These are phyloP conservation scores for Capitella teleta DNA, from an alignment of 1,140 invertebrate species.

Conservation along the genomic window DNA sequence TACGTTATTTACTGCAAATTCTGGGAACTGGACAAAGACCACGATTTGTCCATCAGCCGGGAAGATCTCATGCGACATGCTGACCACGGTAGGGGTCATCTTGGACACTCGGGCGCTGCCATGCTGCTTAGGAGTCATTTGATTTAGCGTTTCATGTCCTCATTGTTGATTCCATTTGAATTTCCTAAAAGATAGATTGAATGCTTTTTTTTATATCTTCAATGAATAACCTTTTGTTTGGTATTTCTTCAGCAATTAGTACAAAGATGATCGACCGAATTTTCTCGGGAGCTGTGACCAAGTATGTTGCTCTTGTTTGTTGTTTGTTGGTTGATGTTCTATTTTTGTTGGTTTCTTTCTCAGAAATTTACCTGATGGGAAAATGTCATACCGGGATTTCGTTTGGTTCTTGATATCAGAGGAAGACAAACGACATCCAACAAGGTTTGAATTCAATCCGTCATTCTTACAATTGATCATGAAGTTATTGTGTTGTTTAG, in stretches of 20 bases:
- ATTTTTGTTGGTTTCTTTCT: neutral
- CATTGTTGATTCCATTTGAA: too few relatives aligned
- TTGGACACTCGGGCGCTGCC: too few relatives aligned
- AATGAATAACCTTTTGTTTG: too few relatives aligned
- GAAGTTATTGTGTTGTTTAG: too few relatives aligned
- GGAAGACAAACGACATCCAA: constrained; percentile 94
- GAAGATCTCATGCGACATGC: constrained; percentile 88
- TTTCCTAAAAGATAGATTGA: too few relatives aligned
- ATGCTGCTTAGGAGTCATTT: too few relatives aligned
- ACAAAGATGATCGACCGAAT: constrained; percentile 92
- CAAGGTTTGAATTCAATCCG: constrained; percentile 49
- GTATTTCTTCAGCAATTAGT: constrained; percentile 63
- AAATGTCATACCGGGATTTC: constrained; percentile 97
- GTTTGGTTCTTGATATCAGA: constrained; percentile 98
- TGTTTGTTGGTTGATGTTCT: neutral
- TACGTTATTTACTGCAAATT: constrained; percentile 99
- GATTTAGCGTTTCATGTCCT: too few relatives aligned
- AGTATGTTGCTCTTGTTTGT: constrained; percentile 21
- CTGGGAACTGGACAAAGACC: constrained; percentile 97
- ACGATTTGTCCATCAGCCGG: constrained; percentile 88
- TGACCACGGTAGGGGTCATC: constrained; percentile 65
- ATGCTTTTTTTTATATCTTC: too few relatives aligned
- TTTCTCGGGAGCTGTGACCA: constrained; percentile 90
- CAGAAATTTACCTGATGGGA: constrained; percentile 46
- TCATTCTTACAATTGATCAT: too few relatives aligned